phyloP scores from a whole-genome alignment of 2,888 invertebrate genomes.

The Chrysolina oricalcia region DNA sequence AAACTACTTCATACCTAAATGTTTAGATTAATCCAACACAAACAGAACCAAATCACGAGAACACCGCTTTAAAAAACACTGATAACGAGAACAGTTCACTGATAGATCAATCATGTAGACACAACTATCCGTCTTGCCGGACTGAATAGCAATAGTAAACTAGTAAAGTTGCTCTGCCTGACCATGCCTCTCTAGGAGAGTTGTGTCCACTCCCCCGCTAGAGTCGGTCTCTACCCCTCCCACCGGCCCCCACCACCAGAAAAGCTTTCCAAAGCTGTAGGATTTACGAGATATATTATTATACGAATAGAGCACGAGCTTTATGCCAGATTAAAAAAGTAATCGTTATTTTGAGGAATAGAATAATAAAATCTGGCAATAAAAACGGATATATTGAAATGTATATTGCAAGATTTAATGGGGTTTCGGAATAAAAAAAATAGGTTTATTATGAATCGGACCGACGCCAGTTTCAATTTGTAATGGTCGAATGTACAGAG shows the following conservation, averaged over 20 bases:
- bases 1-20: conserved; percentile 18
- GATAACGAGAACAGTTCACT: conserved; percentile 28
- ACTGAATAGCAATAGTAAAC: conserved; percentile 33
- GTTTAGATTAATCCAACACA: conserved; percentile 19
- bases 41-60: background rate
- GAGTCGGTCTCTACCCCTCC: conserved; percentile 55
- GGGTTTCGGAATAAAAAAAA: conserved; percentile 49
- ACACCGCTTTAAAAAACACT: background rate
- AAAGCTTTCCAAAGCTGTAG: conserved; percentile 57
- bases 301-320: conserved; percentile 52
- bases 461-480: conserved; percentile 40
- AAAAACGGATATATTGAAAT: conserved; percentile 56
- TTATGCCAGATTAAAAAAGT: conserved; percentile 61
- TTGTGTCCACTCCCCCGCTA: conserved; percentile 61
- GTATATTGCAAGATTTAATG: conserved; percentile 51
- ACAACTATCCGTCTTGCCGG: conserved; percentile 19
- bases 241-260: conserved; percentile 52
- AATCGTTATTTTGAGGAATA: conserved; percentile 56
- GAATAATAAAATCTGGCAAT: conserved; percentile 55
- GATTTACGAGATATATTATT: conserved; percentile 54
- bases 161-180: conserved; percentile 43
- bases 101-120: background rate
- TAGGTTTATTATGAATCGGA: conserved; percentile 43
- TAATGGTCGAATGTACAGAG: conserved; percentile 8
- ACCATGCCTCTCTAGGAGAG: conserved; percentile 60